Base-by-base conservation (phyloP, 1,140 invertebrate species). In the Delia radicum region DNA sequence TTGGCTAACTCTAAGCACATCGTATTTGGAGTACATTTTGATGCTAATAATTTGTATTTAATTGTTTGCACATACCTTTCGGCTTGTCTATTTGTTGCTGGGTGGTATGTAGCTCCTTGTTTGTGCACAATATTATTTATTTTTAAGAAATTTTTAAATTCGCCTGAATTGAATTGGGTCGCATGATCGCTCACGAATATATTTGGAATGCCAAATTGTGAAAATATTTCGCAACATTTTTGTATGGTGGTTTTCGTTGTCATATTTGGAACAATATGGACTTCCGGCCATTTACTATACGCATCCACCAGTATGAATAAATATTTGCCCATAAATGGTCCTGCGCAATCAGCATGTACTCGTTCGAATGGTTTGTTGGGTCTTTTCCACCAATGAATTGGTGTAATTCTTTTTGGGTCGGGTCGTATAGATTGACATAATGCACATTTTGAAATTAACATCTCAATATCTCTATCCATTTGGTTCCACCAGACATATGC, bases 271-370 rank as follows among this genome's bases (percentile, higher is more conserved):
- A 76, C 63, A 24, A 74, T 73, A 31, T 31, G 74, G 0, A 87
- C 78, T 71, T 87, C 82, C 7, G 81, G 77, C 84, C 81, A 87
- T 78, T 87, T 88, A 1, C 82, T 74, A 21, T 78, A 82, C 8
- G 86, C 79, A 78, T 88, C 86, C 3, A 87, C 82, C 8, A 87
- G 28, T 13, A 87, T n/a, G n/a, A n/a, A n/a, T 78, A 15, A 88
- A 79, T 46, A 72, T 37, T 73, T 76, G 8, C 46, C 75, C 27
- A 72, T 24, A 18, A 76, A 69, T 21, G 72, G 75, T 10, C 72
- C 62, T 21, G 75, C 65, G 31, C 31, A 72, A 76, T 76, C 46
- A n/a, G 46, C 42, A 37, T 71, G 26, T n/a, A 88, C 48, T 55
- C 87, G 76, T 67, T 86, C 76, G 82, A 85, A 88, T 15, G 81